A percentile compares a stretch with the other conserved stretches of the same genome.
Evolutionary conservation across 2,113 vertebrate genomes (phyloP).

Genomic region (Charina bottae): DNA sequence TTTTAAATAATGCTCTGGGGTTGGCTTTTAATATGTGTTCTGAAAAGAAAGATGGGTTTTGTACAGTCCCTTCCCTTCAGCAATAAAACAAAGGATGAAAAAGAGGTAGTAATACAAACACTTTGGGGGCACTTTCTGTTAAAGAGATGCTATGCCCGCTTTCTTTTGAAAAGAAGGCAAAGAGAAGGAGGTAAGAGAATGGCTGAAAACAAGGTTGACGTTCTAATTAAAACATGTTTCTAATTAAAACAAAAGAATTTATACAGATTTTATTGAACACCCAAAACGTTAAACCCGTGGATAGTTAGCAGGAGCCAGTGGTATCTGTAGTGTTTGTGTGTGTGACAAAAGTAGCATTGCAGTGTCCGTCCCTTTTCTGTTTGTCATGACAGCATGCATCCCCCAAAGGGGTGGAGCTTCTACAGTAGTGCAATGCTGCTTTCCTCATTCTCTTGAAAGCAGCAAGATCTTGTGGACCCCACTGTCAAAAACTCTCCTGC

Average conservation of each 20-base stretch:
- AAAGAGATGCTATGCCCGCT: constrained; percentile 32
- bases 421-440: not conserved
- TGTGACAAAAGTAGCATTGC: not conserved
- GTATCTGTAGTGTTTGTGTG: not conserved
- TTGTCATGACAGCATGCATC: not conserved
- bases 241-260: constrained; percentile 61
- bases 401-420: not conserved
- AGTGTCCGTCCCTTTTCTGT: not conserved
- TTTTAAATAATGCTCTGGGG: not conserved
- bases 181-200: constrained; percentile 1
- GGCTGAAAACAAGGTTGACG: constrained; percentile 55
- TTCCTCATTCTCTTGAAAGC: not conserved
- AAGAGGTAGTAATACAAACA: constrained; percentile 38
- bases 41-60: not conserved
- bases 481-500: constrained; percentile 41
- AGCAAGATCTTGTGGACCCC: not conserved
- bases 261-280: constrained; percentile 46
- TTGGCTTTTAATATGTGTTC: constrained; percentile 2
- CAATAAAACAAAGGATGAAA: constrained; percentile 30
- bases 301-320: constrained; percentile 28
- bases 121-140: constrained; percentile 33
- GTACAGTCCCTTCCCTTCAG: not conserved
- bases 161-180: constrained; percentile 26
- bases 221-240: constrained; percentile 46
- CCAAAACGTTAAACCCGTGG: constrained; percentile 54